Percentiles rank a stretch among this genome's conserved stretches.
Evolutionary conservation across 2,113 vertebrate genomes (phyloP).

Genomic region (Naja naja): DNA sequence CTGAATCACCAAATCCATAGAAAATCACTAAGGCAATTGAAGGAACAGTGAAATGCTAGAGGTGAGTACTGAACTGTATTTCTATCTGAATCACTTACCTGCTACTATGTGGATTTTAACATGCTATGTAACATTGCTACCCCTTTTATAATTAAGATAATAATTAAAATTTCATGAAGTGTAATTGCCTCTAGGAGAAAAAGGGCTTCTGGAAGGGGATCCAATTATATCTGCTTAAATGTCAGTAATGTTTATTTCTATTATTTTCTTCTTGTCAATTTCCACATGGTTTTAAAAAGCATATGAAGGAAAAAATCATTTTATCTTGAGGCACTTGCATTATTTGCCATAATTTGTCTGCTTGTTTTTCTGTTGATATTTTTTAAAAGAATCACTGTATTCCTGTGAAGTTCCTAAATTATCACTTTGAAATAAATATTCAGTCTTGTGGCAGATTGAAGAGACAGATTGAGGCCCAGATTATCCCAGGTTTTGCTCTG

Average conservation of each 20-base stretch:
- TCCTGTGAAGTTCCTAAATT: background rate
- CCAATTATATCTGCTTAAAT: conserved; percentile 52
- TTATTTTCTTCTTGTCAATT: background rate
- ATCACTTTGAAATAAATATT: background rate
- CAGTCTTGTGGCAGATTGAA: background rate
- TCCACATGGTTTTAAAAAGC: background rate
- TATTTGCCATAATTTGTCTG: background rate
- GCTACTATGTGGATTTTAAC: conserved; percentile 30
- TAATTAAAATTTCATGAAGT: conserved; percentile 53
- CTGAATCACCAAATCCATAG: background rate
- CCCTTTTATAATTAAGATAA: conserved; percentile 34
- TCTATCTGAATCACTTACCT: conserved; percentile 11
- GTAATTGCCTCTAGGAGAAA: conserved; percentile 57
- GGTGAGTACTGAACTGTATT: background rate
- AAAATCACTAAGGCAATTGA: background rate
- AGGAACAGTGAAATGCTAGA: background rate
- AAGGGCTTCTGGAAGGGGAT: conserved; percentile 43
- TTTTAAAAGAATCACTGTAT: background rate
- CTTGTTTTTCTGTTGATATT: background rate
- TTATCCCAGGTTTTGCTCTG: background rate
- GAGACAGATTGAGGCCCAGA: conserved; percentile 1
- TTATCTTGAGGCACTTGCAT: background rate
- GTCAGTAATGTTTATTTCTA: conserved; percentile 13
- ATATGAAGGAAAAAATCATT: background rate
- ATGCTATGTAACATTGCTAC: conserved; percentile 11